Base-by-base conservation (phyloP, 2,888 invertebrate species). In the Patella pellucida region DNA sequence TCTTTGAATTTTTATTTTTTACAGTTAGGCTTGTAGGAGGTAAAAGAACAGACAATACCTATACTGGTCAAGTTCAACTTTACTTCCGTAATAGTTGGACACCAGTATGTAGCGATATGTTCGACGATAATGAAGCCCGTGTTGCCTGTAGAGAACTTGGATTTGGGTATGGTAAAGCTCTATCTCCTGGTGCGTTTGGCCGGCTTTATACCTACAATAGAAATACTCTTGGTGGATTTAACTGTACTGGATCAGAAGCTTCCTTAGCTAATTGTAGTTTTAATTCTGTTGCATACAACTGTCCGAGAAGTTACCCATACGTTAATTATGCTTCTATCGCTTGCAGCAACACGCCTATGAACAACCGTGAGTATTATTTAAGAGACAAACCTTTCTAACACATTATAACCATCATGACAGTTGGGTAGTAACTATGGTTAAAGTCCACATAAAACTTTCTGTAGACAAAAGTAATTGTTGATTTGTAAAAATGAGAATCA, bases 161-260 rank as follows among this genome's bases (percentile, higher is more conserved):
- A 12, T 86, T 83, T 68, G 78, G 77, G 1, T 79, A 84, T 75
- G 83, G 83, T 52, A 81, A 82, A 41, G 80, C 80, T 19, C 76
- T 86, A 3, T 82, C 84, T 50, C 79, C 75, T 68, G 82, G 85
- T 16, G 82, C 83, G 7, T 84, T 85, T 78, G 86, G 85, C 11
- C 76, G 79, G 9, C 73, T 81, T 12, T 83, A 84, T 68, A 81
- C 31, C 11, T 15, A 15, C 5, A 1, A 79, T 69, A 76, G 80
- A 0, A 75, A 79, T 12, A 83, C 79, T 74, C 80, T 89, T 27
- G 81, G 84, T 16, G 82, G 83, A 16, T 79, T 89, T 52, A 84
- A 92, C 79, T 95, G 95, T 78, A 82, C 84, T 0, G 87, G 86
- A 2, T 71, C 51, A 7, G 87, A 87, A 73, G 71, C 70, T 16